Conservation (phyloP, 2,113 vertebrate genomes). For the Corythornis madagascariensis region DNA sequence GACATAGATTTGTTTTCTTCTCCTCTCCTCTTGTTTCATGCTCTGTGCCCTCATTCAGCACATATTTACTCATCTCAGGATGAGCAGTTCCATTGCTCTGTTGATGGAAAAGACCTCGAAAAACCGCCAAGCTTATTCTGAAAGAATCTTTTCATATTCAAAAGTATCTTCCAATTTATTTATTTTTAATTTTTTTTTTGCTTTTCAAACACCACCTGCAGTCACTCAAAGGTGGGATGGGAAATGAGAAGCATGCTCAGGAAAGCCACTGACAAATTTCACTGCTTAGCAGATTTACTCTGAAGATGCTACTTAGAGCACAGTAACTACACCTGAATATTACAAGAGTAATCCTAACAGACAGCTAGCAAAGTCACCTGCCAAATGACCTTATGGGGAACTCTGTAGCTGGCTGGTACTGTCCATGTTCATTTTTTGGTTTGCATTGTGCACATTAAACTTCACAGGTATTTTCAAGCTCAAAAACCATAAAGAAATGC, state of each 20-base stretch:
- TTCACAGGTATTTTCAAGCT: neutral
- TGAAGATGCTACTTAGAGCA: neutral
- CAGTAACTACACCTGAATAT: neutral
- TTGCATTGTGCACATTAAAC: neutral
- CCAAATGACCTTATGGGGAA: neutral
- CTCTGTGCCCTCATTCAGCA: neutral
- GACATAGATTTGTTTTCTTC: neutral
- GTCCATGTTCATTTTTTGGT: neutral
- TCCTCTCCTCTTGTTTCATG: conserved; percentile 1
- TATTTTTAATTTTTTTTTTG: neutral
- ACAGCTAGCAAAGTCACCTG: neutral
- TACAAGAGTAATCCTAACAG: neutral
- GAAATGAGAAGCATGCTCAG: neutral
- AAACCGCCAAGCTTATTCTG: neutral
- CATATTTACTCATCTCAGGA: neutral
- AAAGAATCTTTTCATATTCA: neutral
- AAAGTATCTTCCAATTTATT: neutral
- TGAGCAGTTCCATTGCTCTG: neutral
- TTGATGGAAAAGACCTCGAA: neutral
- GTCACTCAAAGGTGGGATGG: neutral
- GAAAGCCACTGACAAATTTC: neutral
- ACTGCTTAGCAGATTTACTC: neutral
- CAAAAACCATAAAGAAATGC: neutral
- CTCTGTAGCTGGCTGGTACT: neutral
- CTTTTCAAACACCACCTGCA: neutral